These are phyloP conservation scores for Eretmodus cyanostictus DNA, from an alignment of 2,113 vertebrate genomes.

Conservation along the genomic window DNA sequence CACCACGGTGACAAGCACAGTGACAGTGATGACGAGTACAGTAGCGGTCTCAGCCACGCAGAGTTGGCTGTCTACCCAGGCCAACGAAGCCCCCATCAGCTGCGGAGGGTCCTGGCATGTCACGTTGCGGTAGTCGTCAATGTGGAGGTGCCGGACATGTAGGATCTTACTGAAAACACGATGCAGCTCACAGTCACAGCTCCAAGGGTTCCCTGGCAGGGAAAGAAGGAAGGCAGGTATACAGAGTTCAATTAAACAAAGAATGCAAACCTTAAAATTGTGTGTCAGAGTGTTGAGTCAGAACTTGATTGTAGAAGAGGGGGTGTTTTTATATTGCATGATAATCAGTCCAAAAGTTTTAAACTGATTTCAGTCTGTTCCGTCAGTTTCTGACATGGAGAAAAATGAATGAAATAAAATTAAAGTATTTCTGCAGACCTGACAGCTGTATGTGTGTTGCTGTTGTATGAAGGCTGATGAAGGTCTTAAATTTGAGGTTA, in stretches of 20 bases:
- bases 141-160: slow-evolving; percentile 66
- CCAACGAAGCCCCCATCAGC: slow-evolving; percentile 56
- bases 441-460: slow-evolving; percentile 69
- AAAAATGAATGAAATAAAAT: not conserved
- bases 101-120: slow-evolving; percentile 61
- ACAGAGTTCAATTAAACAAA: not conserved
- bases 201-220: slow-evolving; percentile 63
- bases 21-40: slow-evolving; percentile 65
- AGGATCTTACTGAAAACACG: slow-evolving; percentile 70
- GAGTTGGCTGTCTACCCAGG: slow-evolving; percentile 64
- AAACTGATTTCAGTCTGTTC: not conserved
- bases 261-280: not conserved
- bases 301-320: not conserved
- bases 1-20: slow-evolving; percentile 67
- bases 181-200: slow-evolving; percentile 73
- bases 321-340: not conserved
- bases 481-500: slow-evolving; percentile 72
- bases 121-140: slow-evolving; percentile 68
- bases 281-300: not conserved
- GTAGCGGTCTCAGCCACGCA: slow-evolving; percentile 70
- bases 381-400: not conserved
- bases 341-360: not conserved
- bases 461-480: slow-evolving; percentile 60
- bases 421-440: not conserved
- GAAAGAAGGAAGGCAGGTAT: not conserved